Evolutionary conservation across 53 echinoderm and acorn worm genomes (phyloP), one percentile per base, ranked within the genome.

Genomic region (Arbacia lixula): DNA sequence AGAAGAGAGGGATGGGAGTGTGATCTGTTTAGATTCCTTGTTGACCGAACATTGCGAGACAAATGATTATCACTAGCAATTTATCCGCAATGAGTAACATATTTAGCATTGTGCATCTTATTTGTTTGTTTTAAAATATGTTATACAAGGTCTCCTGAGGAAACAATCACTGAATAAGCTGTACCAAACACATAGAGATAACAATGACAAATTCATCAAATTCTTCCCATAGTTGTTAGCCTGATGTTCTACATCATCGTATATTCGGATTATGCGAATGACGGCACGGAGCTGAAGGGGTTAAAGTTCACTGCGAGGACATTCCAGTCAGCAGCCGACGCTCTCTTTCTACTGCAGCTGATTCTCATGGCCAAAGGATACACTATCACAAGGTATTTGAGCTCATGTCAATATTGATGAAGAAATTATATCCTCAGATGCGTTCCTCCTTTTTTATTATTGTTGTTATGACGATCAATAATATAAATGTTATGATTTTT

Each of bases 341-440:
- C 90, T 26, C 41, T 91, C 26, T 96, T 96, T 69, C 82, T 93
- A 4, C 89, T 96, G 0, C 91, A 93, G 91, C 53, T 96, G 55
- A 93, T 96, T 28, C 89, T 93, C 60, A 89, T 93, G 89, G 93
- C 87, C 1, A 96, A 96, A 85, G 96, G 96, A 56, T 96, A 93
- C 73, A 96, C 93, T 37, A 93, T 96, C 49, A 96, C 96, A 51
- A 93, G 96, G 96, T 93, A 75, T n/a, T n/a, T n/a, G n/a, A n/a
- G n/a, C n/a, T n/a, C n/a, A n/a, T n/a, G n/a, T n/a, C n/a, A n/a
- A n/a, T n/a, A n/a, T n/a, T n/a, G n/a, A n/a, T n/a, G 38, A 33
- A 37, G n/a, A 0, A 20, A 21, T 20, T 2, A n/a, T 4, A 63
- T 16, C 32, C 21, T 55, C n/a, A 2, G 19, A 50, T 14, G 2